These are phyloP conservation scores for Lypha dubia DNA, from an alignment of 2,888 invertebrate genomes.

Conservation along the genomic window DNA sequence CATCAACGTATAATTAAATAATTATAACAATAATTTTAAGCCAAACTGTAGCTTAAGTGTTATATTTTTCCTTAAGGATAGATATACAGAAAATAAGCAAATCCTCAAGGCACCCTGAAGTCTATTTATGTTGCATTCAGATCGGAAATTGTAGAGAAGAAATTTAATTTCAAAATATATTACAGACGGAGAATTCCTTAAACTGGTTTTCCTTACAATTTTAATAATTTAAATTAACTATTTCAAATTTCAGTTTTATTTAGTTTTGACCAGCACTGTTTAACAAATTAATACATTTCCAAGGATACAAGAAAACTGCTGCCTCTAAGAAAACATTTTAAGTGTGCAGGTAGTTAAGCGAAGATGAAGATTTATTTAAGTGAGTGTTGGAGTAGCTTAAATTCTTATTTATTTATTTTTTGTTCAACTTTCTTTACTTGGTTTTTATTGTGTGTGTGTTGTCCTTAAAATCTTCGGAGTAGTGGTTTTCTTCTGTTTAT, in stretches of 20 bases:
- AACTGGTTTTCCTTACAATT: background rate
- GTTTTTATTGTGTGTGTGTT: no score
- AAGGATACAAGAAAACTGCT: background rate
- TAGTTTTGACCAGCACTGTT: conserved; percentile 3
- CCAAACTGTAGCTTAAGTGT: no score
- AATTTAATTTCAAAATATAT: no score
- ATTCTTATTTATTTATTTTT: background rate
- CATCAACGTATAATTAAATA: no score
- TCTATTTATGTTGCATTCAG: no score
- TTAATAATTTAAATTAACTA: no score
- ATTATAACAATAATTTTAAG: no score
- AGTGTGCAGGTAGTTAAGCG: background rate
- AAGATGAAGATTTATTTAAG: background rate
- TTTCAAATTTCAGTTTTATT: background rate
- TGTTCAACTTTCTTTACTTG: background rate
- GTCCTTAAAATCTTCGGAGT: background rate
- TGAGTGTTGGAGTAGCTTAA: background rate
- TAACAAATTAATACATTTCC: background rate
- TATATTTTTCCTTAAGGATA: no score
- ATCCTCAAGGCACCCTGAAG: no score
- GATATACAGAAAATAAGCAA: no score
- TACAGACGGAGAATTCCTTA: no score
- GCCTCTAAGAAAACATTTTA: background rate
- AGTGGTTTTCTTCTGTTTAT: background rate
- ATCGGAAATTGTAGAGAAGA: no score